phyloP scores from a whole-genome alignment of 2,888 invertebrate genomes.

The Subacronicta megacephala region DNA sequence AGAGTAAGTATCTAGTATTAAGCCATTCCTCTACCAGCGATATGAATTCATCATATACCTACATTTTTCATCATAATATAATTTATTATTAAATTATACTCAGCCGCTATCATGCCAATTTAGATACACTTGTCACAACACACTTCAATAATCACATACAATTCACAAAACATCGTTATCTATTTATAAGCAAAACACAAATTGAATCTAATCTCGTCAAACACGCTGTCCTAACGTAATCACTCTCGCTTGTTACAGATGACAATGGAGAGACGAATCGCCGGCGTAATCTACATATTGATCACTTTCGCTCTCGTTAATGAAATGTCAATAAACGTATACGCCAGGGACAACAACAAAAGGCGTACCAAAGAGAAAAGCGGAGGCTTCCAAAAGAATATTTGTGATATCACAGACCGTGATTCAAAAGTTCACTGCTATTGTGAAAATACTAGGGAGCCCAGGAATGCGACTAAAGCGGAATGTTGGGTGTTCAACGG shows the following conservation, averaged over 20 bases:
- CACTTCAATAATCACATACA: background rate
- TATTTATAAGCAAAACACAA: slow-evolving; percentile 38
- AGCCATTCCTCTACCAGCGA: too few relatives aligned
- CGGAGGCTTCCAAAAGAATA: slow-evolving; percentile 87
- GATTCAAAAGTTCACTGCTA: slow-evolving; percentile 91
- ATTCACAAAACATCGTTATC: slow-evolving; percentile 14
- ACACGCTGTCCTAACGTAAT: slow-evolving; percentile 54
- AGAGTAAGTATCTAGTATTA: too few relatives aligned
- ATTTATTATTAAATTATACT: too few relatives aligned
- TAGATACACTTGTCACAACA: background rate
- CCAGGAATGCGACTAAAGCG: slow-evolving; percentile 91
- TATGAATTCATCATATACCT: too few relatives aligned
- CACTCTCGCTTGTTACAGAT: slow-evolving; percentile 83
- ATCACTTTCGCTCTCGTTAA: slow-evolving; percentile 83
- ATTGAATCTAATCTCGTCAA: slow-evolving; percentile 52
- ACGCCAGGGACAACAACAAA: slow-evolving; percentile 83
- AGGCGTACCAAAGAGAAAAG: slow-evolving; percentile 83
- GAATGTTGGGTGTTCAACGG: slow-evolving; percentile 94
- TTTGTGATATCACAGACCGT: slow-evolving; percentile 89
- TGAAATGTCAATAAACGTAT: slow-evolving; percentile 85
- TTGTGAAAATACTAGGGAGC: slow-evolving; percentile 90
- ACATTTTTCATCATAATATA: too few relatives aligned
- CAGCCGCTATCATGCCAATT: too few relatives aligned
- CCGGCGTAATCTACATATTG: slow-evolving; percentile 80
- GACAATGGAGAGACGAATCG: slow-evolving; percentile 81